Conservation (phyloP, 2,113 vertebrate genomes). For the Corydoras maculifer region DNA sequence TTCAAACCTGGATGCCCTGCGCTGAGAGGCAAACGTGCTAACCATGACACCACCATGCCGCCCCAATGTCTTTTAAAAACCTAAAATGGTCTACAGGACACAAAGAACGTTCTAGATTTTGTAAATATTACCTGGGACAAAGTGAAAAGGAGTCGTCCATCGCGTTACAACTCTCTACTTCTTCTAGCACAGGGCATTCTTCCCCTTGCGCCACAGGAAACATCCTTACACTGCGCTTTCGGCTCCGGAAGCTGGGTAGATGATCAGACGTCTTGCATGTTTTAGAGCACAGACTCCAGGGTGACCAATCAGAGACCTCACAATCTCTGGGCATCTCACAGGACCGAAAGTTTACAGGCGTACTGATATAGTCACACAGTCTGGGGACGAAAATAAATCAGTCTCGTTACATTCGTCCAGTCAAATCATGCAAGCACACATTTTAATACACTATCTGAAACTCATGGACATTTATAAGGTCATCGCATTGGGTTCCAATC, state of each 20-base stretch:
- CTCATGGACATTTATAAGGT: not conserved
- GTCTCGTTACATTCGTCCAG: no score
- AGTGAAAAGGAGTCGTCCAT: constrained; percentile 56
- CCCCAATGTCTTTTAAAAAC: no score
- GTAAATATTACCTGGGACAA: constrained; percentile 70
- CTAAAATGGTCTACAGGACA: not conserved
- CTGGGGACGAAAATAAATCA: constrained; percentile 49
- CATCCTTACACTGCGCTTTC: constrained; percentile 57
- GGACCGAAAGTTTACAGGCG: constrained; percentile 64
- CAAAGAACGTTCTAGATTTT: not conserved
- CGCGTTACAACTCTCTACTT: constrained; percentile 64
- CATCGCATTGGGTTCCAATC: not conserved
- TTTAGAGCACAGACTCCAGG: constrained; percentile 70
- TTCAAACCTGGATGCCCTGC: no score
- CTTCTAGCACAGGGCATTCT: constrained; percentile 65
- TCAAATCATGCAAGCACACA: not conserved
- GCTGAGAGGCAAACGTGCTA: no score
- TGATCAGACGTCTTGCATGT: constrained; percentile 60
- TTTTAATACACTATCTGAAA: not conserved
- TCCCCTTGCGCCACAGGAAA: constrained; percentile 58
- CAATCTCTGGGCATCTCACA: constrained; percentile 77
- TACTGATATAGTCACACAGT: constrained; percentile 66
- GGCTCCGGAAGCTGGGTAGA: constrained; percentile 60
- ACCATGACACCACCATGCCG: no score
- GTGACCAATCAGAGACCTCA: constrained; percentile 61